Conservation (phyloP, 1,140 invertebrate species). For the Drosophila kohkoa region DNA sequence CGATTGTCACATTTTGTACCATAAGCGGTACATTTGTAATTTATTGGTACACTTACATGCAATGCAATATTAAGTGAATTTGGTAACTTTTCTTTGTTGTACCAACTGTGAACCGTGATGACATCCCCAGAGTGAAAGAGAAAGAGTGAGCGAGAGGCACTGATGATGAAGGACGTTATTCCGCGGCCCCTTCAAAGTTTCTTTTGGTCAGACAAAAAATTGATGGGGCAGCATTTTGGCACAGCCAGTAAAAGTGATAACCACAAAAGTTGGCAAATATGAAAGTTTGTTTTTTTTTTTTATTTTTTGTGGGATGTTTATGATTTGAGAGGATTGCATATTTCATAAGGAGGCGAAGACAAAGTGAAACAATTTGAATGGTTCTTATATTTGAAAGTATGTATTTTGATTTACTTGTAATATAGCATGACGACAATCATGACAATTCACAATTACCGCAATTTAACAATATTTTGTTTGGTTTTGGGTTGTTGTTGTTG, state of each 20-base stretch:
- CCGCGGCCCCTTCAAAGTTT: neutral
- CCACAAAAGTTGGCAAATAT: constrained; percentile 10
- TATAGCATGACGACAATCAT: constrained; percentile 44
- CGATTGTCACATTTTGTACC: too few relatives aligned
- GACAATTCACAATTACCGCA: constrained; percentile 48
- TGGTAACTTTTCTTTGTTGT: too few relatives aligned
- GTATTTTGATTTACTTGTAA: constrained; percentile 62
- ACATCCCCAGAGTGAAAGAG: too few relatives aligned
- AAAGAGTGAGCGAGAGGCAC: too few relatives aligned
- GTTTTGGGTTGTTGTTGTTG: neutral
- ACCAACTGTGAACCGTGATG: too few relatives aligned
- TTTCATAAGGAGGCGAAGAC: neutral
- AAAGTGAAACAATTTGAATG: constrained; percentile 22
- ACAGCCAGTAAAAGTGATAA: neutral
- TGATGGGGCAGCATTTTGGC: too few relatives aligned
- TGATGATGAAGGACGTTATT: neutral
- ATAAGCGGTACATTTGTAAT: too few relatives aligned
- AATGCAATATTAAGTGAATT: too few relatives aligned
- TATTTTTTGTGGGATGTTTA: neutral
- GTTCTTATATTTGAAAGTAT: constrained; percentile 66
- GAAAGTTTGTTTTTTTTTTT: constrained; percentile 1
- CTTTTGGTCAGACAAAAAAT: too few relatives aligned
- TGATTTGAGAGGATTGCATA: neutral
- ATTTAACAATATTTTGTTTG: constrained; percentile 59
- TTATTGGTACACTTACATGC: too few relatives aligned